Evolutionary conservation across 2,888 invertebrate genomes (phyloP), one percentile per base, ranked within the genome.

Genomic region (Nasonovia ribisnigri): DNA sequence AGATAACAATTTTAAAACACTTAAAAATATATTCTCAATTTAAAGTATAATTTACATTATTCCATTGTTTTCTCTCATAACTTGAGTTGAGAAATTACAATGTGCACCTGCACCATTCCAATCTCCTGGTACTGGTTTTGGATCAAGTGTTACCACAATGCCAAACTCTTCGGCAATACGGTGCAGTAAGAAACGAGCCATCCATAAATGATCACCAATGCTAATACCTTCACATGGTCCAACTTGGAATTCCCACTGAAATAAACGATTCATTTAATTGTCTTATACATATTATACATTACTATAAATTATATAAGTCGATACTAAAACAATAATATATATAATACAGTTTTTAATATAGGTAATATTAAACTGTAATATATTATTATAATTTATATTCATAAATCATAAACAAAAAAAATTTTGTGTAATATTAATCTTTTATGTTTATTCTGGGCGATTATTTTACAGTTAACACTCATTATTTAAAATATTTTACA

Each of bases 51-150:
- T 97, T 97, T 95, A 97, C 97, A 97, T 97, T 95, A 99, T 98
- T 95, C 99, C 98, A 95, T 98, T 98, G 6, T 98, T 97, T 88
- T 97, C 97, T 92, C 99, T 96, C 99, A 99, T 99, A 86, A 97
- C 96, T 95, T 97, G 97, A 0, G 99, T 99, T 24, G 99, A 99
- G 96, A 99, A 99, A 96, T 99, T 99, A 94, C 98, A 98, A 95
- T 99, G 99, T 0, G 99, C 99, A 1, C 99, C 99, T 89, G 99
- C 98, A 10, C 99, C 99, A 96, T 99, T 99, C 99, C 99, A 99
- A 96, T 98, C 98, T 54, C 98, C 97, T 43, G 96, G 96, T 96
- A 98, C 97, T 3, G 98, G 98, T 95, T 98, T 98, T 4, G 98
- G 98, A 95, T 98, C 98, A 94, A 98, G 96, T 0, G 97, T 97